Conservation (phyloP, 2,797 vertebrate genomes). For the Percopsis omiscomaycus region DNA sequence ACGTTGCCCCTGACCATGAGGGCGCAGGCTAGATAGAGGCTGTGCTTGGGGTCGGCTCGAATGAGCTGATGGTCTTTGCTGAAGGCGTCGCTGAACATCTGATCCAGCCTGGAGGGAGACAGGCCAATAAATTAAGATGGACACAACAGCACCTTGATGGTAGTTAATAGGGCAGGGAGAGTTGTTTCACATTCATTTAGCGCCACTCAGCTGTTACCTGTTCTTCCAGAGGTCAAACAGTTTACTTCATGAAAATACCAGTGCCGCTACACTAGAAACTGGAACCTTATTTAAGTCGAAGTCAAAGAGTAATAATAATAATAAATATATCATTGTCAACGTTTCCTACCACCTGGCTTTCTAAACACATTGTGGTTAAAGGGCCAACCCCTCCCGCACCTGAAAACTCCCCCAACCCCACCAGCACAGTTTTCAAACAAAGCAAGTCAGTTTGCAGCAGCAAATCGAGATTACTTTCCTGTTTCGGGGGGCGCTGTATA, state of each 20-base stretch:
- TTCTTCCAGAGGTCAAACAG: slow-evolving; percentile 9
- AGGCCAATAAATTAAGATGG: background rate
- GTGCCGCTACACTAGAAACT: slow-evolving; percentile 5
- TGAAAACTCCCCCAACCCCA: no score
- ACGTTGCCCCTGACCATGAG: slow-evolving; percentile 92
- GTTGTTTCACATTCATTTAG: no score
- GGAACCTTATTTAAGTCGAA: background rate
- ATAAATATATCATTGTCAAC: no score
- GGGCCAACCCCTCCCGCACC: no score
- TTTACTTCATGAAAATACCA: slow-evolving; percentile 25
- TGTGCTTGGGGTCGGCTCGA: slow-evolving; percentile 86
- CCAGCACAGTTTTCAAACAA: no score
- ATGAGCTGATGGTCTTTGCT: slow-evolving; percentile 94
- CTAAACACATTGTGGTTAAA: no score
- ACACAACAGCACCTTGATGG: slow-evolving; percentile 48
- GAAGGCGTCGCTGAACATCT: slow-evolving; percentile 97
- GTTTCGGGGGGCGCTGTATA: no score
- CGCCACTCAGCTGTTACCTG: background rate
- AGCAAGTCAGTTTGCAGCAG: no score
- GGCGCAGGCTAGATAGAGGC: slow-evolving; percentile 91
- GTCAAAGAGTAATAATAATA: no score
- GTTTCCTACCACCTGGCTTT: no score
- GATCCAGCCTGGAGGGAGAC: slow-evolving; percentile 82
- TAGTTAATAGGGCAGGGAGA: slow-evolving; percentile 22
- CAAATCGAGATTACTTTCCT: no score